These are phyloP conservation scores for Microcebus tavaratra DNA, from an alignment of 2,113 vertebrate species.

Conservation along the genomic window DNA sequence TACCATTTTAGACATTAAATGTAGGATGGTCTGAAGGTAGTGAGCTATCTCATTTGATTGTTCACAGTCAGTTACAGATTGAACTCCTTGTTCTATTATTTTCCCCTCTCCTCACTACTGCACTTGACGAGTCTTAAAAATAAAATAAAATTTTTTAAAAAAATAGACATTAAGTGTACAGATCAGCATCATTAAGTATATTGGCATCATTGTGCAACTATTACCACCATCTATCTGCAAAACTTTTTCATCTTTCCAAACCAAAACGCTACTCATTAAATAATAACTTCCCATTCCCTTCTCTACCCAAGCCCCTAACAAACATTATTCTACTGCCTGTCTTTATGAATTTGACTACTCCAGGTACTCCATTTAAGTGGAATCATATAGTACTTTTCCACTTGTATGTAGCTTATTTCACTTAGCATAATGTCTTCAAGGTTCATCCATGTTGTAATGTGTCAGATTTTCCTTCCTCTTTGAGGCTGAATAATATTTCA, in stretches of 20 bases:
- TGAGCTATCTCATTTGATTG: too few relatives aligned
- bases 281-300: not conserved
- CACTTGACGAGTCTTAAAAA: too few relatives aligned
- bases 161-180: not conserved
- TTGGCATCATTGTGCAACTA: not conserved
- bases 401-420: not conserved
- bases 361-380: not conserved
- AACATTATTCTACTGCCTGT: not conserved
- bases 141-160: too few relatives aligned
- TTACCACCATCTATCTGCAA: not conserved
- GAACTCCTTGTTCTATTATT: too few relatives aligned
- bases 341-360: not conserved
- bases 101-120: too few relatives aligned
- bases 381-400: not conserved
- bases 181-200: not conserved
- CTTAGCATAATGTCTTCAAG: not conserved
- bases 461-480: not conserved
- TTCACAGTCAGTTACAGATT: too few relatives aligned
- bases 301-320: not conserved
- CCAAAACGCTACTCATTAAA: not conserved
- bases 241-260: too few relatives aligned
- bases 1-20: not conserved
- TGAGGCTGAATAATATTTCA: not conserved
- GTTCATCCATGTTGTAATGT: not conserved
- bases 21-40: not conserved